Evolutionary conservation across 1,140 invertebrate genomes (phyloP).

Genomic region (Babylonia areolata): DNA sequence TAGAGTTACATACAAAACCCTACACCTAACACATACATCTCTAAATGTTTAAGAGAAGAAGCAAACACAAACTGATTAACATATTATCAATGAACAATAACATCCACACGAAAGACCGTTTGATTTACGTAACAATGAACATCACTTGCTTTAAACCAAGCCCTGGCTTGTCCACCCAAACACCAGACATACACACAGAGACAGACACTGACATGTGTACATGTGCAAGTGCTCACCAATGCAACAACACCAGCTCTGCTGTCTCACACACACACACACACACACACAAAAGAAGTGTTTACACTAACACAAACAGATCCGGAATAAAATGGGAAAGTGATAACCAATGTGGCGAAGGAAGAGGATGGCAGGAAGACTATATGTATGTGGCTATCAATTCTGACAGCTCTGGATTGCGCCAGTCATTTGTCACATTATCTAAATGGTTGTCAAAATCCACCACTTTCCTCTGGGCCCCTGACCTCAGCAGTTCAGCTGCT

Average conservation of each 20-base stretch:
- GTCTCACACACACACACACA: no score
- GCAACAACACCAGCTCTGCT: background rate
- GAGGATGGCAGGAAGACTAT: constrained; percentile 27
- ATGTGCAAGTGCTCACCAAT: background rate
- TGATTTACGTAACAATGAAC: background rate
- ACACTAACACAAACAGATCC: background rate
- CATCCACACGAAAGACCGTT: background rate
- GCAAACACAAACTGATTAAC: background rate
- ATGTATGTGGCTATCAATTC: constrained; percentile 56
- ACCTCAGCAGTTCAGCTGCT: constrained; percentile 56
- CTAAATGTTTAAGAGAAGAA: background rate
- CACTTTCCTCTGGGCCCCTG: constrained; percentile 61
- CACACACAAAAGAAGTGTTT: background rate
- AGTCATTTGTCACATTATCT: constrained; percentile 68
- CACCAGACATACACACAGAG: background rate
- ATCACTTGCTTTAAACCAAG: background rate
- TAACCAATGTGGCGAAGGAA: background rate
- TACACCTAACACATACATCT: no score
- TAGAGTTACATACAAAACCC: background rate
- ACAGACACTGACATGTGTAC: background rate
- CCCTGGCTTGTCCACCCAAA: background rate
- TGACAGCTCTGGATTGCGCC: constrained; percentile 62
- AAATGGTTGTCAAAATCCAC: constrained; percentile 70
- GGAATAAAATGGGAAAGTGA: background rate
- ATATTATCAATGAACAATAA: background rate